Conservation (phyloP, 2,888 invertebrate genomes). For the Catotricha subobsoleta region DNA sequence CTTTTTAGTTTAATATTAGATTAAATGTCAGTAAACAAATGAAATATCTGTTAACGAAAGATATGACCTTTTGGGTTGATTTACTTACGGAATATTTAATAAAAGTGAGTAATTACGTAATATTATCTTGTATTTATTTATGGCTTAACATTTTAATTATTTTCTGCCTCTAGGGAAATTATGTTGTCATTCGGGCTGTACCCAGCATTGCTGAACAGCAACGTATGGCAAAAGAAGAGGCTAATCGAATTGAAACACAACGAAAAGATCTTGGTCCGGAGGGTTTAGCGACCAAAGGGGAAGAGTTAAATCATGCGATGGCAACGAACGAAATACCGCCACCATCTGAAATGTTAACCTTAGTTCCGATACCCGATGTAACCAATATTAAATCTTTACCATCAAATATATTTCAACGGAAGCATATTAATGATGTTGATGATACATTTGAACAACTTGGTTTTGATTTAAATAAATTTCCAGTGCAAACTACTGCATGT, state of each 20-base stretch:
- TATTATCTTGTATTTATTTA: background rate
- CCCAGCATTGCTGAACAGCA: slow-evolving; percentile 46
- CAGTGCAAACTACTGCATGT: slow-evolving; percentile 51
- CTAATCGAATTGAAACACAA: slow-evolving; percentile 48
- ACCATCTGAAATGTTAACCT: slow-evolving; percentile 48
- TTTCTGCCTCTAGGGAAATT: slow-evolving; percentile 9
- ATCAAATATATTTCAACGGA: slow-evolving; percentile 25
- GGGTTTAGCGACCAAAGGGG: slow-evolving; percentile 47
- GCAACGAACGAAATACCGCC: slow-evolving; percentile 59
- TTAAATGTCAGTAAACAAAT: slow-evolving; percentile 48
- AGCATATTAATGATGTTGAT: slow-evolving; percentile 24
- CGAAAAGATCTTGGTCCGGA: slow-evolving; percentile 41
- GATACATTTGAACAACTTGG: slow-evolving; percentile 28
- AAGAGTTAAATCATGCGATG: slow-evolving; percentile 46
- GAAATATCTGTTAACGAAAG: slow-evolving; percentile 40
- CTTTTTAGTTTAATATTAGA: slow-evolving; percentile 41
- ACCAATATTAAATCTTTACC: slow-evolving; percentile 51
- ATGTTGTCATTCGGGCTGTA: slow-evolving; percentile 23
- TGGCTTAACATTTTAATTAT: background rate
- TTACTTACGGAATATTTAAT: slow-evolving; percentile 41
- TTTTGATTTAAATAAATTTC: slow-evolving; percentile 43
- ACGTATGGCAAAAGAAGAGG: slow-evolving; percentile 54
- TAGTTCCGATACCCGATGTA: slow-evolving; percentile 58
- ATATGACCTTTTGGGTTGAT: slow-evolving; percentile 49
- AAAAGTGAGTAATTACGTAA: slow-evolving; percentile 9